phyloP scores from a whole-genome alignment of 2,113 vertebrate species.

The Hippocampus abdominalis region DNA sequence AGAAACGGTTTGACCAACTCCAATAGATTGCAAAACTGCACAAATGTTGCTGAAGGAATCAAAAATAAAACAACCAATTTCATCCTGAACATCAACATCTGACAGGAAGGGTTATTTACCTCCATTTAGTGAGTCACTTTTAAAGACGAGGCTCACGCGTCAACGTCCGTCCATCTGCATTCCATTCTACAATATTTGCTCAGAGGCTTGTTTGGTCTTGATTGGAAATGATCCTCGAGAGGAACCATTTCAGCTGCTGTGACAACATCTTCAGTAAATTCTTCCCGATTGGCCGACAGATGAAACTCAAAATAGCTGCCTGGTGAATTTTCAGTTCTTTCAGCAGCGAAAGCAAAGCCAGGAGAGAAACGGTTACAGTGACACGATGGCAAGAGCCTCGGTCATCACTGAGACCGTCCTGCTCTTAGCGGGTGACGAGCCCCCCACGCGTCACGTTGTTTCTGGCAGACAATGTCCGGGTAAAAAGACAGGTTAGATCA shows the following conservation, averaged over 20 bases:
- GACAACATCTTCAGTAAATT: background rate
- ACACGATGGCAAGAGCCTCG: background rate
- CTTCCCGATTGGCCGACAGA: background rate
- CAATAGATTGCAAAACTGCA: too few species aligned
- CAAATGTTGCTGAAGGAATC: too few species aligned
- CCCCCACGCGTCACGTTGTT: constrained; percentile 21
- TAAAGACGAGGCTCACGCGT: background rate
- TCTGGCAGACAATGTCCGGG: constrained; percentile 13
- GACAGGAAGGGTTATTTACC: too few species aligned
- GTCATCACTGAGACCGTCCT: background rate
- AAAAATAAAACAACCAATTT: too few species aligned
- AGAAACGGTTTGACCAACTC: too few species aligned
- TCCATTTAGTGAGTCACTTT: background rate
- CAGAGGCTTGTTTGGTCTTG: background rate
- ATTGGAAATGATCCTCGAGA: background rate
- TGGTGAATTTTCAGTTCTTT: constrained; percentile 6
- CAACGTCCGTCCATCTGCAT: constrained; percentile 16
- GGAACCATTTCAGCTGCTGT: background rate
- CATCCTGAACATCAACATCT: too few species aligned
- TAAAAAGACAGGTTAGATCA: constrained; percentile 42
- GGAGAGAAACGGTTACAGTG: constrained; percentile 1
- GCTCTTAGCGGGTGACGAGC: background rate
- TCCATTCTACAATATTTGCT: constrained; percentile 8
- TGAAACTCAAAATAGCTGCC: background rate
- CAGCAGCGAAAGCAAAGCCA: constrained; percentile 6